Evolutionary conservation across 2,113 vertebrate species (phyloP), one percentile per base, ranked within the genome.

Genomic region (Oceanodroma tethys): DNA sequence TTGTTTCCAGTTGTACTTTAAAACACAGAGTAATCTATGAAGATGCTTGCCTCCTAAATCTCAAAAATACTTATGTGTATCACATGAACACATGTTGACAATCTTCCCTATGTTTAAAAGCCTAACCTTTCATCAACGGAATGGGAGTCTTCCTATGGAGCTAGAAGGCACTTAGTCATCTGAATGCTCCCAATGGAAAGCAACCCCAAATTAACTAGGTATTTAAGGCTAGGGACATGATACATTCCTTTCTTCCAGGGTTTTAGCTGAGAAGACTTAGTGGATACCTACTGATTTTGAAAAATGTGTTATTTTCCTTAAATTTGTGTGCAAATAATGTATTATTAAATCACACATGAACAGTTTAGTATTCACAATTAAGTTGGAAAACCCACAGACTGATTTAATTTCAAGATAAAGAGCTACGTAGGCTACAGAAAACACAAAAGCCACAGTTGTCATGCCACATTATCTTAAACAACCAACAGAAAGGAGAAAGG

Each of bases 141-240:
- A 97, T 85, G 34, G 43, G 56, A 85, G 81, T 75, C 56, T 91
- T 95, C 93, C 95, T 90, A 20, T 29, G 40, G 23, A 91, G 66
- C 87, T 91, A 53, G 74, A 75, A 91, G 84, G 93, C 91, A 85
- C 34, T 80, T 6, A 94, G 84, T 91, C 91, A 96, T n/a, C 73
- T 87, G 48, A 91, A 85, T 17, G 53, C 15, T 90, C 40, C 19
- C 70, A 48, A 13, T 0, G 16, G 27, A 72, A 85, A 89, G 45
- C 68, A 96, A 84, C 32, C 19, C 36, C 40, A 55, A 72, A 79
- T 48, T 67, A 91, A 67, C n/a, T 63, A 36, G 20, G 20, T 29
- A 72, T 36, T 55, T 72, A 87, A 81, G 40, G 40, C 43, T 43
- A 79, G 17, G 23, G 36, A 75, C 66, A 50, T 2, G 4, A 81